phyloP scores from a whole-genome alignment of 2,113 vertebrate genomes.

The Alligator sinensis region DNA sequence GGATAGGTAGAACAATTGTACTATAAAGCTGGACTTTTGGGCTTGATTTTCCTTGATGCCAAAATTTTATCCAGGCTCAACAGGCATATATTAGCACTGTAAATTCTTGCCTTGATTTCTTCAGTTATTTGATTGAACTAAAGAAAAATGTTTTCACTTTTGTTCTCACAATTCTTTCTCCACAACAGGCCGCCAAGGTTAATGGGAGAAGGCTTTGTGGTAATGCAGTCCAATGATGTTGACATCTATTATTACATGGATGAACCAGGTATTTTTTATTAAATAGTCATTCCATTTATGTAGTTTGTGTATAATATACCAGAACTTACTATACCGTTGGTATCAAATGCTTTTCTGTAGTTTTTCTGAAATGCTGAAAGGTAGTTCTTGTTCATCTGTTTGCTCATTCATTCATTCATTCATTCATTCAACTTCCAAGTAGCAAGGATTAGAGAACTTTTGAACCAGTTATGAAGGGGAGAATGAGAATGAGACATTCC shows the following conservation, averaged over 20 bases:
- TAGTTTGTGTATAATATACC: neutral
- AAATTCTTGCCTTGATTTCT: no score
- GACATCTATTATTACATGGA: slow-evolving; percentile 99
- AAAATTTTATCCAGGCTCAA: no score
- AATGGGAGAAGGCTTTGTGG: slow-evolving; percentile 99
- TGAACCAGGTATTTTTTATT: slow-evolving; percentile 88
- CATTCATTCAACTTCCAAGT: neutral
- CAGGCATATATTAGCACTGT: no score
- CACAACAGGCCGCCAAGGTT: slow-evolving; percentile 89
- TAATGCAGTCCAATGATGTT: slow-evolving; percentile 98
- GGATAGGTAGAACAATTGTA: no score
- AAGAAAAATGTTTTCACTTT: neutral
- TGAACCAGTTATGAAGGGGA: neutral
- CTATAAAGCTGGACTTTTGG: no score
- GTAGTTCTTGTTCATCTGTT: neutral
- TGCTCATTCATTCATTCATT: neutral
- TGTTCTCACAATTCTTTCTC: neutral
- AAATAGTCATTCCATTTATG: neutral
- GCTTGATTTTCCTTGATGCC: no score
- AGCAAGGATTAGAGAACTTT: neutral
- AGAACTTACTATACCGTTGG: neutral
- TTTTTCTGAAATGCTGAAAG: neutral
- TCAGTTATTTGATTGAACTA: no score
- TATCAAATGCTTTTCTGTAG: neutral
- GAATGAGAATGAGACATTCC: fast-evolving